Conservation (phyloP, 2,113 vertebrate genomes). For the Turnix velox region DNA sequence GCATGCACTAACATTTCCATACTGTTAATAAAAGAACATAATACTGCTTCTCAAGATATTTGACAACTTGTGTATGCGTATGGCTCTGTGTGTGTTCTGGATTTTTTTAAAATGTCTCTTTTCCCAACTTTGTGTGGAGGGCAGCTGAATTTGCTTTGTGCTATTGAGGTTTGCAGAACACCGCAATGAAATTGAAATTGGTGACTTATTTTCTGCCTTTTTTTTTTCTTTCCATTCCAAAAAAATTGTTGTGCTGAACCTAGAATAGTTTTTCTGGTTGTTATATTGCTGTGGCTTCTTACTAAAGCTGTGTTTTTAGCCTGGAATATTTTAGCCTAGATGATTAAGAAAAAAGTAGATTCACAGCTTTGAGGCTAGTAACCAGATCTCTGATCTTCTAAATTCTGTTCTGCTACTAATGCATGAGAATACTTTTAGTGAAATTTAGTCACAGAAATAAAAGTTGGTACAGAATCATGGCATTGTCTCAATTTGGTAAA, state of each 20-base stretch:
- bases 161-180: constrained; percentile 45
- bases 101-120: background rate
- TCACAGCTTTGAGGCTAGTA: background rate
- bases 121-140: background rate
- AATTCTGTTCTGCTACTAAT: background rate
- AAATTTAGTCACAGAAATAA: background rate
- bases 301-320: constrained; percentile 16
- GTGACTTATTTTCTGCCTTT: background rate
- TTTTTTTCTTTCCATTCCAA: background rate
- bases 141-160: constrained; percentile 18
- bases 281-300: constrained; percentile 28
- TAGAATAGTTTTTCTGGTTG: constrained; percentile 32
- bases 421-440: background rate
- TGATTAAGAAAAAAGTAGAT: background rate
- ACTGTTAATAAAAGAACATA: background rate
- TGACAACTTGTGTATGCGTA: background rate
- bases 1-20: background rate
- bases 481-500: background rate
- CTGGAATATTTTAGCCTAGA: constrained; percentile 14
- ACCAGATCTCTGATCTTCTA: background rate
- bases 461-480: background rate
- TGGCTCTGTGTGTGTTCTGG: background rate
- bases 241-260: background rate
- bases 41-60: background rate
- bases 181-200: background rate